These are phyloP conservation scores for Cyclargus thomasi DNA, from an alignment of 1,140 invertebrate genomes.

Conservation along the genomic window DNA sequence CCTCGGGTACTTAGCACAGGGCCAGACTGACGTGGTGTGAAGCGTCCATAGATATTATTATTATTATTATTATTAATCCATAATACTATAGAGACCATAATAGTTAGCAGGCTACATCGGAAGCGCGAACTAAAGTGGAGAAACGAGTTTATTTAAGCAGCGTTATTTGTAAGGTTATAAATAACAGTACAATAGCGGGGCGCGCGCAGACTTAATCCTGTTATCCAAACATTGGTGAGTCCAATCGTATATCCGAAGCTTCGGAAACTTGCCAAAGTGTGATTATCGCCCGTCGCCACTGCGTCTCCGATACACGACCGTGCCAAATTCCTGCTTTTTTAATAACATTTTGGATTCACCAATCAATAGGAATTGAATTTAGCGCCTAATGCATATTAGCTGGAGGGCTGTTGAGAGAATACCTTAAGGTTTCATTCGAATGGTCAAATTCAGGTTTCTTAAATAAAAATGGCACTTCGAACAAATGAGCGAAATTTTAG, in stretches of 20 bases:
- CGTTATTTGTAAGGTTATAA: conserved; percentile 7
- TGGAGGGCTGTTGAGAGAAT: too few species aligned
- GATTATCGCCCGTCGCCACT: conserved; percentile 50
- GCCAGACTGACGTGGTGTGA: too few species aligned
- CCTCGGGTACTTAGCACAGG: too few species aligned
- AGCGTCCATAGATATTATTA: too few species aligned
- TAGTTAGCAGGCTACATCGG: not conserved
- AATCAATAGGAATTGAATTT: not conserved
- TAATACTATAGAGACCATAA: too few species aligned
- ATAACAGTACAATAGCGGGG: not conserved
- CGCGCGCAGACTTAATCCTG: conserved; percentile 13
- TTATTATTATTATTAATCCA: too few species aligned
- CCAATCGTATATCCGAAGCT: conserved; percentile 18
- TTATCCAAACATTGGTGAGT: conserved; percentile 14
- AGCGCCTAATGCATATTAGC: not conserved
- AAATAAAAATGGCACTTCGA: too few species aligned
- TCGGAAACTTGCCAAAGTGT: conserved; percentile 50
- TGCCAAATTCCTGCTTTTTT: conserved; percentile 22
- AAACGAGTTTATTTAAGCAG: conserved; percentile 4
- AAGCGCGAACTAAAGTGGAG: not conserved
- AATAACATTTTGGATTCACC: conserved; percentile 1
- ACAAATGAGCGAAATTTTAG: too few species aligned
- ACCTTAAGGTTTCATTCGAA: too few species aligned
- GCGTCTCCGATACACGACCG: conserved; percentile 27
- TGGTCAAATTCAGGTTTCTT: too few species aligned